Conservation (phyloP, 1,140 invertebrate genomes). For the Onthophagus taurus region DNA sequence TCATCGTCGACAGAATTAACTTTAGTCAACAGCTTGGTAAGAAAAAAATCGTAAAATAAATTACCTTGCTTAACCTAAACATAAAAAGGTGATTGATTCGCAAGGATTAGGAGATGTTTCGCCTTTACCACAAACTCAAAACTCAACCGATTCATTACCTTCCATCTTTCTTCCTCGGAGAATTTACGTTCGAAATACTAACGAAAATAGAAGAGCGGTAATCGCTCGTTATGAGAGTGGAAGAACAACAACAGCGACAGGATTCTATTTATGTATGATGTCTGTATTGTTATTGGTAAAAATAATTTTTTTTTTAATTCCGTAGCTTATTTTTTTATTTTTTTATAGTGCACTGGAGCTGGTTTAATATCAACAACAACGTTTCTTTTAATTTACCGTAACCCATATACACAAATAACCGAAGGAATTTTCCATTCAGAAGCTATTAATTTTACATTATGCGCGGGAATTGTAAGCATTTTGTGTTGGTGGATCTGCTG, state of each 20-base stretch:
- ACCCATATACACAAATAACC: constrained; percentile 3
- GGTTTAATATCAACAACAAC: constrained; percentile 1
- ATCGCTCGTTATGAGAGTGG: constrained; percentile 2
- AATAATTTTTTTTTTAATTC: neutral
- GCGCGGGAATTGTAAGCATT: constrained; percentile 6
- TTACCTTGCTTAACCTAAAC: too few relatives aligned
- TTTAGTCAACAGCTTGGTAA: too few relatives aligned
- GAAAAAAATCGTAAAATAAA: too few relatives aligned
- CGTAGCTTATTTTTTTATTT: neutral
- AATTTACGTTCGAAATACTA: too few relatives aligned
- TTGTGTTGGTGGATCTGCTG: constrained; percentile 7
- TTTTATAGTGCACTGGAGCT: constrained; percentile 5
- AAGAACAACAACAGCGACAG: neutral
- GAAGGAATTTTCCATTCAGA: constrained; percentile 6
- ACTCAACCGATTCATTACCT: too few relatives aligned
- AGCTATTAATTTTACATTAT: constrained; percentile 7
- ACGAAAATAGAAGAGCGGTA: too few relatives aligned
- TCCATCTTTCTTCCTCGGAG: too few relatives aligned
- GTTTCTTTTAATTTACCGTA: constrained; percentile 1
- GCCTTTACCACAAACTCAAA: too few relatives aligned
- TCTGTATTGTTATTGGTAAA: constrained; percentile 9
- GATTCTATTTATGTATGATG: constrained; percentile 11
- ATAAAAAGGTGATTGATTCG: too few relatives aligned
- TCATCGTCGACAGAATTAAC: too few relatives aligned
- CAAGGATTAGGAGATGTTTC: too few relatives aligned